Conservation (phyloP, 2,113 vertebrate genomes). For the Mus pahari region DNA sequence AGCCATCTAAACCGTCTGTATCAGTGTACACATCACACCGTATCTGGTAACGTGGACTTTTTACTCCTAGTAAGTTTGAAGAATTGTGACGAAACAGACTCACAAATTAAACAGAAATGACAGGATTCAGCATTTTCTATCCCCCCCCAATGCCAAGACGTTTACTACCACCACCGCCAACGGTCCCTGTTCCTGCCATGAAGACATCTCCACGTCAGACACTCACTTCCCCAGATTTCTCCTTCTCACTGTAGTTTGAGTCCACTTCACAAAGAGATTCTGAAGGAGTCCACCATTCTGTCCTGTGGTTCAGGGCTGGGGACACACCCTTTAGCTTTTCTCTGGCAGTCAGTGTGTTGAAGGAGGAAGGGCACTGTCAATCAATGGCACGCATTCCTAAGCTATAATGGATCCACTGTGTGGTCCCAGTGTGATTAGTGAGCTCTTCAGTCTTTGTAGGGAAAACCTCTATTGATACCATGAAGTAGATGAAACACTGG, state of each 20-base stretch:
- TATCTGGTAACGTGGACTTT: slow-evolving; percentile 26
- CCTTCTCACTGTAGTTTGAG: background rate
- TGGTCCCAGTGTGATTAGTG: slow-evolving; percentile 52
- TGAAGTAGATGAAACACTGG: slow-evolving; percentile 39
- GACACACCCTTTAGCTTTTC: background rate
- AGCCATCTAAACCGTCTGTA: background rate
- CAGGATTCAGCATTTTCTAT: background rate
- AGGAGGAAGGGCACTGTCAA: background rate
- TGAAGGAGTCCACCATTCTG: background rate
- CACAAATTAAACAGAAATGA: background rate
- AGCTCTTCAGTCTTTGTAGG: slow-evolving; percentile 57
- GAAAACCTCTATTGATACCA: slow-evolving; percentile 65
- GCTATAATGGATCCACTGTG: slow-evolving; percentile 33
- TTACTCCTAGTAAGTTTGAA: background rate
- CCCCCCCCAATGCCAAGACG: background rate
- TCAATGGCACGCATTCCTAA: slow-evolving; percentile 13
- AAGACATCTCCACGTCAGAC: background rate
- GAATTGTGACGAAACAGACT: background rate
- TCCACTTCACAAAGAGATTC: background rate
- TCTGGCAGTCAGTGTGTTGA: background rate
- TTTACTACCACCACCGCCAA: background rate
- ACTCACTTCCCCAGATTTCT: background rate
- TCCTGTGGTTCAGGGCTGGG: background rate
- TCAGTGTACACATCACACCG: background rate
- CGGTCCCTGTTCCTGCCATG: background rate